Conservation (phyloP, 2,797 vertebrate genomes). For the Periophthalmus magnuspinnatus region DNA sequence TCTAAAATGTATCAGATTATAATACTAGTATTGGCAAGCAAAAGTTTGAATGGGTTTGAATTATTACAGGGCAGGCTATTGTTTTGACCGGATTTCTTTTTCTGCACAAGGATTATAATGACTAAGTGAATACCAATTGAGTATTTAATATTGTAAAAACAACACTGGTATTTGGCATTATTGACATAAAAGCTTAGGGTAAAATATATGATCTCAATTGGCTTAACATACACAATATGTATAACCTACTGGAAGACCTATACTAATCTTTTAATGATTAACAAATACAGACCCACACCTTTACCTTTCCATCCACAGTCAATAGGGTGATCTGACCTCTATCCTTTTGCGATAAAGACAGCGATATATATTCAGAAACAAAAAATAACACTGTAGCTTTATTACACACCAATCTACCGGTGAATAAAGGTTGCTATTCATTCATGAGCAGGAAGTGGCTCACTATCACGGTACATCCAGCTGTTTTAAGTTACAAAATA, state of each 20-base stretch:
- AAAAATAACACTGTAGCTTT: neutral
- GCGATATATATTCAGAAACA: neutral
- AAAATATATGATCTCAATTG: neutral
- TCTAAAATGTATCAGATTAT: neutral
- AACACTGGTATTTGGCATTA: neutral
- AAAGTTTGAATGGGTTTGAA: neutral
- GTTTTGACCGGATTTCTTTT: neutral
- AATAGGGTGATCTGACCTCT: neutral
- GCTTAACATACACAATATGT: neutral
- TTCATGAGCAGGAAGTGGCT: constrained; percentile 45
- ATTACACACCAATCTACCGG: neutral
- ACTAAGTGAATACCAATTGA: too few species aligned
- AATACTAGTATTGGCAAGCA: neutral
- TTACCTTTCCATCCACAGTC: neutral
- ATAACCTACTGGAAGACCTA: neutral
- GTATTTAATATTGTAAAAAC: neutral
- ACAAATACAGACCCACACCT: neutral
- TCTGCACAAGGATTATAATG: neutral
- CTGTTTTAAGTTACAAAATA: neutral
- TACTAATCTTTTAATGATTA: neutral
- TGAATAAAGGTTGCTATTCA: neutral
- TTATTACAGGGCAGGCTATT: neutral
- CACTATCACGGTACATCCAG: neutral
- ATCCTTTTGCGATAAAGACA: neutral
- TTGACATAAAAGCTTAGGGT: neutral